Percentiles rank a stretch among this genome's conserved stretches.
These are phyloP conservation scores for Cuculus canorus DNA, from an alignment of 2,797 vertebrate species.

Conservation along the genomic window DNA sequence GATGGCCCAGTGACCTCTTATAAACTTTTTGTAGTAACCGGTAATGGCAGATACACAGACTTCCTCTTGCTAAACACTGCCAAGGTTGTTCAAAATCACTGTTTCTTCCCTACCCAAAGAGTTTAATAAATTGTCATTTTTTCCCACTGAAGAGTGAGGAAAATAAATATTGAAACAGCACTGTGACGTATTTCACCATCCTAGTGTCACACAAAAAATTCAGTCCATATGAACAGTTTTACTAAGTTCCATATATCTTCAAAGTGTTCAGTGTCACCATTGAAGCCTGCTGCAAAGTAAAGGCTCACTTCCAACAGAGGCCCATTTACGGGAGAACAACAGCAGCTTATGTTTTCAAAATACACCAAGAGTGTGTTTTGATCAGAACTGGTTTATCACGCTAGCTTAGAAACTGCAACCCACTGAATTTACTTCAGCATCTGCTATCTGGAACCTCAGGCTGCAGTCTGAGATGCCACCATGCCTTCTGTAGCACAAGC, in stretches of 20 bases:
- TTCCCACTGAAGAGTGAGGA: not conserved
- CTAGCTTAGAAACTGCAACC: not conserved
- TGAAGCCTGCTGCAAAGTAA: not conserved
- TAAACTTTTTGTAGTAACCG: constrained; percentile 2
- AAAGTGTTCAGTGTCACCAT: not conserved
- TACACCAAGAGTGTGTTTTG: not conserved
- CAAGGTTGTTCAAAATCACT: constrained; percentile 20
- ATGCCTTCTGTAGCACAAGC: not conserved
- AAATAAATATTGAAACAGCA: not conserved
- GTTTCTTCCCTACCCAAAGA: not conserved
- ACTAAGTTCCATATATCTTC: not conserved
- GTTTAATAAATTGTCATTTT: not conserved
- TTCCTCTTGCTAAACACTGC: constrained; percentile 27
- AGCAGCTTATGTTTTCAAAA: not conserved
- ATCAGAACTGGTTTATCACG: not conserved
- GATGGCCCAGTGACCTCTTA: constrained; percentile 53
- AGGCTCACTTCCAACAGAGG: not conserved
- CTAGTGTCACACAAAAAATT: not conserved
- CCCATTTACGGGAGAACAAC: not conserved
- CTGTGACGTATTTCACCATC: not conserved
- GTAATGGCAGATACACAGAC: constrained; percentile 26
- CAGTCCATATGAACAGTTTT: not conserved
- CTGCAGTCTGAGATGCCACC: not conserved
- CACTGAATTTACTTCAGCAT: not conserved
- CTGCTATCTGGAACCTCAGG: not conserved